Base-by-base conservation (phyloP, 2,797 vertebrate genomes). In the Paramormyrops hopkinsi region DNA sequence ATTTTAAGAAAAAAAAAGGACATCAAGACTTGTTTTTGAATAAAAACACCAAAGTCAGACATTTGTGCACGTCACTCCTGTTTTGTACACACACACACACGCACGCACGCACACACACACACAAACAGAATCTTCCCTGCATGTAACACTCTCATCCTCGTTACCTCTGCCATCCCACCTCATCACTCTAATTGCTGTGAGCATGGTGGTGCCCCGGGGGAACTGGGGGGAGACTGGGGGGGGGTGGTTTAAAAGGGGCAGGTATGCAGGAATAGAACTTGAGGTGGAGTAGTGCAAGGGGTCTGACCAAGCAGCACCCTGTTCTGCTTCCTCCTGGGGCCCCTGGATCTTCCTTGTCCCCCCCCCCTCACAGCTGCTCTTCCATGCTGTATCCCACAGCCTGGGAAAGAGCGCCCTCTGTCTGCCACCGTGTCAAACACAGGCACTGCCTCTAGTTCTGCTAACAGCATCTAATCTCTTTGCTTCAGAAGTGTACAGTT, bases 401-500 rank as follows among this genome's bases (percentile, higher is more conserved):
- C 86, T 48, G 91, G 90, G 87, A 91, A 50, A 89, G 88, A 90
- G 92, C 90, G 90, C 91, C 93, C 93, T 93, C 93, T 93, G 90
- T 92, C 92, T 91, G 92, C 54, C 79, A 89, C 87, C 79, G 62
- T 0, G 62, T 41, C 83, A 69, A 91, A 33, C 37, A n/a, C 51
- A 88, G 50, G 25, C 65, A 33, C 22, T 44, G 56, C 56, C 51
- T 17, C 25, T 12, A 0, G 0, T 44, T 29, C 50, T 33, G 50
- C 46, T 22, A 50, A 46, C 19, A 83, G 44, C 79, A 83, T 50
- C 19, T 7, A 50, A 50, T 22, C 79, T 50, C 79, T 48, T 25
- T 3, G n/a, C 46, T 46, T n/a, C 44, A n/a, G 46, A 46, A 83
- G 14, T 11, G 79, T 25, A 17, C 44, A 44, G 46, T 83, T 69